Conservation (phyloP, 2,113 vertebrate genomes). For the Mionectes macconnelli region DNA sequence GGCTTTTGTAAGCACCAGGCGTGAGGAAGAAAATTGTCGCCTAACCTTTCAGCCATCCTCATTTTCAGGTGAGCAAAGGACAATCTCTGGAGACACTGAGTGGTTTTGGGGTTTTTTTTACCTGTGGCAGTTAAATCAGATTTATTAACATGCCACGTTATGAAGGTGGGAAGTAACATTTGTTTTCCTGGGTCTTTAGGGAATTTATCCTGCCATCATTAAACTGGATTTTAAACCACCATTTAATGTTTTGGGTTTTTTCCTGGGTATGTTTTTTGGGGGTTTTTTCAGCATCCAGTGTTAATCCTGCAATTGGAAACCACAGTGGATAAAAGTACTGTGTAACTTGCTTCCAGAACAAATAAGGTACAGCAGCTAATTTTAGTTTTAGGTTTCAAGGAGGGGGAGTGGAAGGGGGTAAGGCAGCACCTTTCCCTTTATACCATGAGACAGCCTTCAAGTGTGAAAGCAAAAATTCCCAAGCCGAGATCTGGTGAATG, state of each 20-base stretch:
- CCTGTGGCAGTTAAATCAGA: slow-evolving; percentile 34
- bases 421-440: slow-evolving; percentile 69
- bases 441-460: slow-evolving; percentile 56
- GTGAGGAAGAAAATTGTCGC: slow-evolving; percentile 24
- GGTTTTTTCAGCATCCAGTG: slow-evolving; percentile 52
- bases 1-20: slow-evolving; percentile 9
- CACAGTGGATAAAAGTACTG: slow-evolving; percentile 71
- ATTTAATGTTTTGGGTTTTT: slow-evolving; percentile 51
- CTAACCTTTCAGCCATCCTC: slow-evolving; percentile 32
- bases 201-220: slow-evolving; percentile 44
- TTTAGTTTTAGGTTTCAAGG: slow-evolving; percentile 73
- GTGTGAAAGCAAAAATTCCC: slow-evolving; percentile 67
- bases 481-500: slow-evolving; percentile 68
- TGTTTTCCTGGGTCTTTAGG: slow-evolving; percentile 39
- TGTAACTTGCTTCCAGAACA: slow-evolving; percentile 77
- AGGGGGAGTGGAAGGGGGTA: slow-evolving; percentile 23
- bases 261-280: not conserved
- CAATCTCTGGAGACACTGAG: not conserved
- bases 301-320: slow-evolving; percentile 78
- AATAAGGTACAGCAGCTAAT: slow-evolving; percentile 73
- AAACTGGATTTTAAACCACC: slow-evolving; percentile 47
- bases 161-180: slow-evolving; percentile 48
- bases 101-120: not conserved
- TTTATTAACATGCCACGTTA: slow-evolving; percentile 40
- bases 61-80: slow-evolving; percentile 50